Evolutionary conservation across 2,888 invertebrate species (phyloP), one percentile per base, ranked within the genome.

Genomic region (Hirtodrosophila confusa): DNA sequence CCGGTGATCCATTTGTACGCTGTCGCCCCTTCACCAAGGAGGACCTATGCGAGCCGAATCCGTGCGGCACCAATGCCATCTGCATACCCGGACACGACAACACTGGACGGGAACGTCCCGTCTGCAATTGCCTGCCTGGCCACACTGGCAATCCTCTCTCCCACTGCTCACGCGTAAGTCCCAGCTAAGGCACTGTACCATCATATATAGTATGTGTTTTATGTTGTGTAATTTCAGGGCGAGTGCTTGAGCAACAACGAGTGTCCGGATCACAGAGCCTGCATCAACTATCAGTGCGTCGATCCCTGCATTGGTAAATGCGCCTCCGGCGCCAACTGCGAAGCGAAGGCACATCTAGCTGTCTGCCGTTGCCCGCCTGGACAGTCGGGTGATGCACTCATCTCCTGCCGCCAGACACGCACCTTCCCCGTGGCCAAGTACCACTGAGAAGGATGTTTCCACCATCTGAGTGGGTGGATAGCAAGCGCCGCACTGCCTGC

Each of bases 51-150:
- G 94, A 94, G 74, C 97, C 97, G 0, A 97, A 97, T 92, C 97
- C 97, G n/a, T 97, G 97, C 78, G 97, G 97, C 39, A 92, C 92
- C 10, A 92, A 92, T 69, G 91, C 91, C 45, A 88, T 91, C 65
- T 97, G 97, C 87, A 94, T 95, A 12, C 96, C 97, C 0, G 97
- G 97, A 3, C 95, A 95, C 89, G 97, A 97, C 90, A 95, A 95
- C 65, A 94, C 95, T 5, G 95, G 96, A 41, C 94, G 94, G 55
- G 96, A 97, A 86, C 93, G 97, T 4, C 97, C 97, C 5, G 97
- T 97, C 43, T 97, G 97, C 89, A 96, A 96, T 8, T 97, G 97
- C 88, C 94, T 94, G 10, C 92, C 94, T 3, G 96, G 96, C 43
- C 95, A 95, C 89, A 93, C 95, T 50, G 97, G 97, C 31, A 95